Conservation (phyloP, 2,113 vertebrate genomes). For the Ctenomys sociabilis region DNA sequence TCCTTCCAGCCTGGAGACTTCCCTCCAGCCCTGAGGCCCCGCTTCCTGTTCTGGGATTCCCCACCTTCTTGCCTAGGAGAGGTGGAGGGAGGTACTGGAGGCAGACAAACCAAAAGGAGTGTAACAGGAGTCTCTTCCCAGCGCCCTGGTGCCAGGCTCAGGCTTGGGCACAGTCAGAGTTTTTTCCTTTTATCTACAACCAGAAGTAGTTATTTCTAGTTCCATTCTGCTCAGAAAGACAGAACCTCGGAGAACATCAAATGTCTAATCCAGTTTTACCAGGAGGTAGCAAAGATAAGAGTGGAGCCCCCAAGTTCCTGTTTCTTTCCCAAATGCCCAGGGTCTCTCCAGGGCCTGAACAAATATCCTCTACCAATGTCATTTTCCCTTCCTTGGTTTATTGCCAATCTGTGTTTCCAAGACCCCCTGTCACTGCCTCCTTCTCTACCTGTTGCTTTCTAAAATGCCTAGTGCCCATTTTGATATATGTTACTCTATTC, state of each 20-base stretch:
- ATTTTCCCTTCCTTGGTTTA: no score
- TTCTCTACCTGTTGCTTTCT: background rate
- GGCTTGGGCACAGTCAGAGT: accelerated
- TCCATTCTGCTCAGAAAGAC: background rate
- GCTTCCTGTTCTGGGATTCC: no score
- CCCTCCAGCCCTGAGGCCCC: background rate
- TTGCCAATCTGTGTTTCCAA: background rate
- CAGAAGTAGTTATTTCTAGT: background rate
- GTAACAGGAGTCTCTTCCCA: background rate
- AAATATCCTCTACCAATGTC: accelerated
- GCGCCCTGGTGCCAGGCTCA: background rate
- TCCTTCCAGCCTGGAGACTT: background rate
- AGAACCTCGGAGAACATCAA: background rate
- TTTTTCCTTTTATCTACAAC: background rate
- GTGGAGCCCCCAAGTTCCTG: background rate
- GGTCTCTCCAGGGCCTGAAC: accelerated
- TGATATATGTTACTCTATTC: background rate
- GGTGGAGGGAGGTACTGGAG: background rate
- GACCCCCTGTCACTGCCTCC: background rate
- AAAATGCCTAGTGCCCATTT: background rate
- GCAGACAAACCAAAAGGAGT: background rate
- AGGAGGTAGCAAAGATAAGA: background rate
- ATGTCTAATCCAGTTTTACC: background rate
- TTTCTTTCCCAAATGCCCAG: background rate
- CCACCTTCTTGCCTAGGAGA: background rate